These are phyloP conservation scores for Tachina lurida DNA, from an alignment of 2,888 invertebrate species.

Conservation along the genomic window DNA sequence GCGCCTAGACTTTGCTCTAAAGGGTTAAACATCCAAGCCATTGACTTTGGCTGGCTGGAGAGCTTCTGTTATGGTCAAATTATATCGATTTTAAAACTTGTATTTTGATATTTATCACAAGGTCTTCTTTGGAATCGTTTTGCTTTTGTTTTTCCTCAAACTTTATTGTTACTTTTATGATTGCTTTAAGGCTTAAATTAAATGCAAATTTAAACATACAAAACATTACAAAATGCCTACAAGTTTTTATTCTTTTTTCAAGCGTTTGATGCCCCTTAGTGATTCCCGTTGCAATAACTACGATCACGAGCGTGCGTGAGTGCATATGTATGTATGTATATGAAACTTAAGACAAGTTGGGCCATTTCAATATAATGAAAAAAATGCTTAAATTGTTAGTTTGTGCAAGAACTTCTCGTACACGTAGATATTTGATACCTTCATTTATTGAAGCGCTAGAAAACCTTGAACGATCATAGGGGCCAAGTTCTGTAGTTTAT, in stretches of 20 bases:
- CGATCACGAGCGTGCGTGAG: not conserved
- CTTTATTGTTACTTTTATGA: slow-evolving; percentile 38
- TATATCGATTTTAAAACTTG: slow-evolving; percentile 56
- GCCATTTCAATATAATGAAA: not conserved
- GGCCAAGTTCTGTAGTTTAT: slow-evolving; percentile 32
- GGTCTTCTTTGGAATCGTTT: slow-evolving; percentile 35
- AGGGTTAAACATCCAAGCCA: slow-evolving; percentile 16
- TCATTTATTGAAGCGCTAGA: slow-evolving; percentile 55
- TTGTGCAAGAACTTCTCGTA: not conserved
- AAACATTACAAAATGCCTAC: slow-evolving; percentile 65
- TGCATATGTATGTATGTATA: not conserved
- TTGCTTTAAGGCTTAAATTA: slow-evolving; percentile 62
- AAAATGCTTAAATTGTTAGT: slow-evolving; percentile 27
- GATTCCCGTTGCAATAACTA: not conserved
- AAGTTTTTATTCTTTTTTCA: slow-evolving; percentile 22
- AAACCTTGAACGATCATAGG: slow-evolving; percentile 50
- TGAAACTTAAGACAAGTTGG: slow-evolving; percentile 12
- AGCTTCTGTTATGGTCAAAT: slow-evolving; percentile 64
- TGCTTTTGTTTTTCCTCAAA: not conserved
- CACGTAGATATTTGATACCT: slow-evolving; percentile 47
- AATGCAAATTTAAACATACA: slow-evolving; percentile 65
- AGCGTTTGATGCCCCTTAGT: slow-evolving; percentile 11
- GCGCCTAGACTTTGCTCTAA: not conserved
- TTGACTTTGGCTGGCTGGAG: not conserved
- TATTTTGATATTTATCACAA: slow-evolving; percentile 66